These are phyloP conservation scores for Thyatira batis DNA, from an alignment of 2,888 invertebrate species.

Conservation along the genomic window DNA sequence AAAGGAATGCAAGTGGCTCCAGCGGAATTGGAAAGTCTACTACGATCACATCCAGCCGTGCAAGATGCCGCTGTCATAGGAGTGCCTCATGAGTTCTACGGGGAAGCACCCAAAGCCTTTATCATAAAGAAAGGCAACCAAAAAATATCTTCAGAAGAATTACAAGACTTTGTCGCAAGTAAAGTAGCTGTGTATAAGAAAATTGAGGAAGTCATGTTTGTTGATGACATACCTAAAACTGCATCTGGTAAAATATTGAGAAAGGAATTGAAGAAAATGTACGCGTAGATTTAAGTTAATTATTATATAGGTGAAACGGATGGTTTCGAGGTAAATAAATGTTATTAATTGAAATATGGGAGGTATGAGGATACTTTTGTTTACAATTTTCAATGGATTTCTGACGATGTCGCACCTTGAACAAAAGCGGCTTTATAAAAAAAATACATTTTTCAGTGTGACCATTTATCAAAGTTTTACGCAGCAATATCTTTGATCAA, in stretches of 20 bases:
- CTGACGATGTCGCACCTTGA: too few relatives aligned
- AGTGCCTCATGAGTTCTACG: slow-evolving; percentile 85
- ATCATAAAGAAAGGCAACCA: slow-evolving; percentile 82
- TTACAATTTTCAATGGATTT: too few relatives aligned
- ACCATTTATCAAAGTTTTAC: too few relatives aligned
- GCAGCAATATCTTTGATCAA: too few relatives aligned
- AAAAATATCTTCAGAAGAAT: slow-evolving; percentile 68
- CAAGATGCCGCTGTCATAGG: slow-evolving; percentile 94
- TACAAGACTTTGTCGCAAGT: slow-evolving; percentile 82
- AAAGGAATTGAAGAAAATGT: slow-evolving; percentile 82
- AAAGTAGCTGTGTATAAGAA: slow-evolving; percentile 91
- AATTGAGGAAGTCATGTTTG: slow-evolving; percentile 85
- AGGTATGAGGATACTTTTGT: too few relatives aligned
- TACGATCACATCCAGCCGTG: slow-evolving; percentile 88
- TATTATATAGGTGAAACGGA: too few relatives aligned
- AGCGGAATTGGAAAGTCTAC: slow-evolving; percentile 91
- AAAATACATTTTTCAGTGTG: too few relatives aligned
- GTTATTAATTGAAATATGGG: too few relatives aligned
- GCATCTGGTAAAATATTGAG: slow-evolving; percentile 91
- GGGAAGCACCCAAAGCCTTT: slow-evolving; percentile 91
- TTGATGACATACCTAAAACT: slow-evolving; percentile 88
- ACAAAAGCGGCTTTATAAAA: too few relatives aligned
- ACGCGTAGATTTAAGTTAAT: slow-evolving; percentile 37
- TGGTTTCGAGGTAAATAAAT: too few relatives aligned
- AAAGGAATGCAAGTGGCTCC: slow-evolving; percentile 92